These are phyloP conservation scores for Apoderus coryli DNA, from an alignment of 2,888 invertebrate species.

Conservation along the genomic window DNA sequence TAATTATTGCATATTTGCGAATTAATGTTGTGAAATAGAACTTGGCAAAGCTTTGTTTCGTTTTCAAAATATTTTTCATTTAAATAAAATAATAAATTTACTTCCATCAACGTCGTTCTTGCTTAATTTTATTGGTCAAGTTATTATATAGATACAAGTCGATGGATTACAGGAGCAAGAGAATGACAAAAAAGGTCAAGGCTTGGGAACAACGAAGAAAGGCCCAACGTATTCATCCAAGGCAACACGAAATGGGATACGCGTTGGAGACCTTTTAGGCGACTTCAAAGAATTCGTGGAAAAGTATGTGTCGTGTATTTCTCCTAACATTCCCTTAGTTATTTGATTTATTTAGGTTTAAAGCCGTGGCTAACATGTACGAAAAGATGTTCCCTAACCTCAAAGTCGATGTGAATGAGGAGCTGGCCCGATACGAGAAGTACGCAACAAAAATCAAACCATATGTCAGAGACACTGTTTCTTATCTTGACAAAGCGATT, in stretches of 20 bases:
- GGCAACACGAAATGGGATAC: slow-evolving; percentile 85
- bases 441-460: slow-evolving; percentile 70
- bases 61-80: no score
- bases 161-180: slow-evolving; percentile 81
- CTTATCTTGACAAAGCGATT: slow-evolving; percentile 67
- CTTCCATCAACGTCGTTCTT: no score
- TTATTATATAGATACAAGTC: no score
- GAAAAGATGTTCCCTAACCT: slow-evolving; percentile 73
- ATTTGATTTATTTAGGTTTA: slow-evolving; percentile 44
- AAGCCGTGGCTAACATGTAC: slow-evolving; percentile 62
- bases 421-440: slow-evolving; percentile 50
- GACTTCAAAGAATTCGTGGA: slow-evolving; percentile 78
- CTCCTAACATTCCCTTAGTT: no score
- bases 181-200: slow-evolving; percentile 76
- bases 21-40: no score
- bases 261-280: slow-evolving; percentile 86
- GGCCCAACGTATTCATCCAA: slow-evolving; percentile 96
- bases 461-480: slow-evolving; percentile 82
- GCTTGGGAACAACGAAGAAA: slow-evolving; percentile 94
- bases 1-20: no score
- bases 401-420: slow-evolving; percentile 66
- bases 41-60: no score
- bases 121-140: no score
- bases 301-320: slow-evolving; percentile 54
- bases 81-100: no score